Percentiles rank a stretch among this genome's conserved stretches.
Conservation (phyloP, 2,888 invertebrate species). For the Aethes cnicana region DNA sequence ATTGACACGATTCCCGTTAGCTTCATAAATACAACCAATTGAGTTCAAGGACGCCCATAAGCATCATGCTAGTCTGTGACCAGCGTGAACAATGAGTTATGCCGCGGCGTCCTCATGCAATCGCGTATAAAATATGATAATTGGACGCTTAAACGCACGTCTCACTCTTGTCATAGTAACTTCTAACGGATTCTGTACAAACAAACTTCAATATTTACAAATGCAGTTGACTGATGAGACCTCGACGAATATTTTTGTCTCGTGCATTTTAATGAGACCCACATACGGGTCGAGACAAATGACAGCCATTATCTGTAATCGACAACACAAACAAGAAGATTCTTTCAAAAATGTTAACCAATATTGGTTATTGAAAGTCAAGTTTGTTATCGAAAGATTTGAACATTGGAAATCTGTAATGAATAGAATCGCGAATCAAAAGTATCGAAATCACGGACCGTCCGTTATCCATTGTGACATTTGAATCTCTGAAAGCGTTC, state of each 20-base stretch:
- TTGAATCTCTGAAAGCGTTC: conserved; percentile 71
- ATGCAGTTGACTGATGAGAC: conserved; percentile 32
- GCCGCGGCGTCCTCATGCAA: conserved; percentile 73
- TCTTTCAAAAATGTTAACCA: conserved; percentile 11
- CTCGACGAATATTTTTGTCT: conserved; percentile 36
- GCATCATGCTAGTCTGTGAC: conserved; percentile 72
- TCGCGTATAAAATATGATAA: conserved; percentile 77
- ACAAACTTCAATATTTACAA: conserved; percentile 19
- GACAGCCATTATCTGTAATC: conserved; percentile 34
- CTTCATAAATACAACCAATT: conserved; percentile 75
- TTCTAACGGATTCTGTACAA: conserved; percentile 31
- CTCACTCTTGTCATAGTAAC: conserved; percentile 44
- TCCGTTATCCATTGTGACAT: conserved; percentile 76
- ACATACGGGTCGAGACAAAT: conserved; percentile 34
- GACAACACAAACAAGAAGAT: conserved; percentile 13
- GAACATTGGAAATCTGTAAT: conserved; percentile 35
- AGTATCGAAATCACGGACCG: conserved; percentile 56
- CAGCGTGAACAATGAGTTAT: conserved; percentile 79
- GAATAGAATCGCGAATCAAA: conserved; percentile 57
- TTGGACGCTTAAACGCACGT: conserved; percentile 65
- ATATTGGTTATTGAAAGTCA: conserved; percentile 36
- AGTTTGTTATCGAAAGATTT: conserved; percentile 28
- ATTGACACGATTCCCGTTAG: conserved; percentile 78
- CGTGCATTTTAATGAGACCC: conserved; percentile 36
- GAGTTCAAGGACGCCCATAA: conserved; percentile 79